Evolutionary conservation across 2,797 vertebrate species (phyloP).

Genomic region (Rhodeus uyekii): DNA sequence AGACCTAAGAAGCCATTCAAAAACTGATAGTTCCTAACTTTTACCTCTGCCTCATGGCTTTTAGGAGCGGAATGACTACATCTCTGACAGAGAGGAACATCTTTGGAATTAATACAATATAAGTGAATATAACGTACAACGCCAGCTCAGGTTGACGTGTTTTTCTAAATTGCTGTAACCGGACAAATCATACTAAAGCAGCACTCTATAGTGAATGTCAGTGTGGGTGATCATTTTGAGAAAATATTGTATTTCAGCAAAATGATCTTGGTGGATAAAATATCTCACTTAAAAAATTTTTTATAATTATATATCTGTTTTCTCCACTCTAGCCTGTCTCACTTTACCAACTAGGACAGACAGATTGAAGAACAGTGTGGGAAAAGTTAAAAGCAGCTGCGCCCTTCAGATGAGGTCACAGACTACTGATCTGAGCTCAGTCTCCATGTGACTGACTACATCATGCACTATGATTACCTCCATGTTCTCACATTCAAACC

Average conservation of each 20-base stretch:
- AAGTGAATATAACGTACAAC: not conserved
- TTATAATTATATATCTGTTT: not conserved
- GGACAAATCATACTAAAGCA: not conserved
- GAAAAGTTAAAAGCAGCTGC: constrained; percentile 18
- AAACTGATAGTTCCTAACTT: not conserved
- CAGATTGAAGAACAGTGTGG: constrained; percentile 4
- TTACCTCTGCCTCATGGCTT: not conserved
- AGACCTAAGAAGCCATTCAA: not conserved
- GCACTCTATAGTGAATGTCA: not conserved
- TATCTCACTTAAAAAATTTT: not conserved
- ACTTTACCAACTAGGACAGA: not conserved
- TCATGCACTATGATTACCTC: not conserved
- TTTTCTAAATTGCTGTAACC: not conserved
- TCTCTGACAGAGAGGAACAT: not conserved
- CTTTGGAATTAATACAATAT: not conserved
- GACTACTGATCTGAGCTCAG: constrained; percentile 10
- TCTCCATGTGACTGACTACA: not conserved
- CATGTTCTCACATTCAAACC: not conserved
- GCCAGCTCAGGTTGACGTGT: not conserved
- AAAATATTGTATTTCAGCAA: constrained; percentile 13
- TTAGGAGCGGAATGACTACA: not conserved
- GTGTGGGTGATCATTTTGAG: not conserved
- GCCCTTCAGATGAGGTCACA: constrained; percentile 11
- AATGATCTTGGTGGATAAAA: constrained; percentile 1
- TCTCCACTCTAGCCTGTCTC: not conserved